Percentiles rank a stretch among this genome's conserved stretches.
These are phyloP conservation scores for Pangasius djambal DNA, from an alignment of 2,797 vertebrate species.

Conservation along the genomic window DNA sequence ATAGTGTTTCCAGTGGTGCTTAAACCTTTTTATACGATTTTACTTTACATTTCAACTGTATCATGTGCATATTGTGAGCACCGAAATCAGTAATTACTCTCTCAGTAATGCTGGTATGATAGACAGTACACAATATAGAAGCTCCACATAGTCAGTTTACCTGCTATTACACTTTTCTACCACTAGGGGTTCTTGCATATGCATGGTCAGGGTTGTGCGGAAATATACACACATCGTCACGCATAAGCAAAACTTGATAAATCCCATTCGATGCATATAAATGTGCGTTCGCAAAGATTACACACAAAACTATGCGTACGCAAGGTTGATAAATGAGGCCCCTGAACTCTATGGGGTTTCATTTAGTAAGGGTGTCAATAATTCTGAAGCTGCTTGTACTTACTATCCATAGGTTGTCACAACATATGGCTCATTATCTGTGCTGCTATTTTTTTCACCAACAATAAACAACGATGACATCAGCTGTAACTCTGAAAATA, in stretches of 20 bases:
- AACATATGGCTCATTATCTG: constrained; percentile 26
- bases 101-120: too few species aligned
- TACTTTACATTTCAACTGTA: background rate
- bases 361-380: background rate
- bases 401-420: background rate
- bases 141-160: background rate
- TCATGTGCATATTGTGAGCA: background rate
- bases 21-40: background rate
- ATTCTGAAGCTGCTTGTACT: background rate
- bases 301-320: background rate
- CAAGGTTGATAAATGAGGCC: background rate
- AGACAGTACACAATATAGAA: background rate
- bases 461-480: background rate
- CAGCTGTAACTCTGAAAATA: background rate
- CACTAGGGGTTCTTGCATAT: background rate
- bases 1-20: background rate
- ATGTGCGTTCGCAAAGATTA: too few species aligned
- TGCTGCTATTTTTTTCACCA: constrained; percentile 9
- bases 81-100: background rate
- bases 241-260: too few species aligned
- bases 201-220: background rate
- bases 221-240: too few species aligned
- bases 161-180: background rate
- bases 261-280: background rate
- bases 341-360: background rate